Evolutionary conservation across 1,140 invertebrate species (phyloP), one percentile per base, ranked within the genome.

Genomic region (Choristoneura fumiferana): DNA sequence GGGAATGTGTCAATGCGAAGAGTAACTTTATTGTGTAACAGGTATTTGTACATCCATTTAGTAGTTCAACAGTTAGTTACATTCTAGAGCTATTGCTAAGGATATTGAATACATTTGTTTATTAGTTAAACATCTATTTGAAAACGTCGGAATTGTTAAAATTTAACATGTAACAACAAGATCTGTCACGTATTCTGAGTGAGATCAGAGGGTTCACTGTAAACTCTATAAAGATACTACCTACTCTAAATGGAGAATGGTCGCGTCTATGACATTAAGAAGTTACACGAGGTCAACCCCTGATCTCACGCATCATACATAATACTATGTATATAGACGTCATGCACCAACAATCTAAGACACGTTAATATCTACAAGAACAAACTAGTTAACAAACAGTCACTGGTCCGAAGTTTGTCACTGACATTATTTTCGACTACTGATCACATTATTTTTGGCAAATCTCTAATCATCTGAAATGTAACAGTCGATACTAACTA

Each of bases 331-430:
- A n/a, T n/a, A n/a, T 63, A 81, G 71, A 73, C 68, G 78, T 76
- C 76, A 81, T 77, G 77, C 76, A 83, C 75, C 74, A 87, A 84
- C 83, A 84, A 82, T 84, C 83, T 88, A 87, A 81, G 78, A 84
- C 79, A 78, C 78, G 57, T 71, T 64, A 72, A 72, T 74, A 76
- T 76, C 82, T 85, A 84, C 81, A 49, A 77, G 76, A 86, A 85
- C 82, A 78, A 62, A 78, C 73, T 78, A 81, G 63, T 74, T 77
- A 82, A 80, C 77, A 83, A 84, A 82, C 84, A 73, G 70, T 79
- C 79, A 85, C 79, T 86, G 85, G 83, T 88, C 85, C 82, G 77
- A 78, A 75, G 76, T 80, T 81, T 75, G 68, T 78, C 63, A 71
- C 60, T 57, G 63, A 81, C 67, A 76, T 77, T 71, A 52, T 75